Conservation (phyloP, 2,888 invertebrate species). For the Idaea straminata region DNA sequence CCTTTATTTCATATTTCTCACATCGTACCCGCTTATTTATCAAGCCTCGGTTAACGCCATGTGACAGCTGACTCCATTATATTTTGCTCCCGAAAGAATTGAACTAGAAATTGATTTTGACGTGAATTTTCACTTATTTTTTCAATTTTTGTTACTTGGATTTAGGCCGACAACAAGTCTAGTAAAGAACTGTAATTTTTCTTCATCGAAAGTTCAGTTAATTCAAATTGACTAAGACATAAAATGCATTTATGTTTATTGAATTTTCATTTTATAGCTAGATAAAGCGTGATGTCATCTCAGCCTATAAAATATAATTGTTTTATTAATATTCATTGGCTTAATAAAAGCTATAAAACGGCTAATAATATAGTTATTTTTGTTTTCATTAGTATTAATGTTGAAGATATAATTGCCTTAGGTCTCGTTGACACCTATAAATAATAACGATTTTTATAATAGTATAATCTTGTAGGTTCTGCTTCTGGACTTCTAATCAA, state of each 20-base stretch:
- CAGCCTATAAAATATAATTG: background rate
- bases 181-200: too few species aligned
- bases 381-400: background rate
- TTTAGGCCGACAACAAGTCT: too few species aligned
- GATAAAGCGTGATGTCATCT: background rate
- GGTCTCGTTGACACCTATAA: background rate
- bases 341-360: background rate
- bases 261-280: background rate
- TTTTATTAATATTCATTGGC: background rate
- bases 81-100: conserved; percentile 1
- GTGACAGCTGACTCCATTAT: conserved; percentile 5
- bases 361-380: background rate
- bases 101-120: background rate
- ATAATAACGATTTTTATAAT: background rate
- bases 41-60: conserved; percentile 10
- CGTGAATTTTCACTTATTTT: background rate
- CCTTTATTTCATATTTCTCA: conserved; percentile 26
- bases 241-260: background rate
- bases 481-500: too few species aligned
- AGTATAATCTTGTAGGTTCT: too few species aligned
- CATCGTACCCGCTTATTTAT: conserved; percentile 23
- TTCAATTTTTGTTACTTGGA: background rate
- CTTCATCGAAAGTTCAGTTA: background rate
- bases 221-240: background rate
- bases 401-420: background rate